phyloP scores from a whole-genome alignment of 2,113 vertebrate genomes.

The Delphinus delphis region DNA sequence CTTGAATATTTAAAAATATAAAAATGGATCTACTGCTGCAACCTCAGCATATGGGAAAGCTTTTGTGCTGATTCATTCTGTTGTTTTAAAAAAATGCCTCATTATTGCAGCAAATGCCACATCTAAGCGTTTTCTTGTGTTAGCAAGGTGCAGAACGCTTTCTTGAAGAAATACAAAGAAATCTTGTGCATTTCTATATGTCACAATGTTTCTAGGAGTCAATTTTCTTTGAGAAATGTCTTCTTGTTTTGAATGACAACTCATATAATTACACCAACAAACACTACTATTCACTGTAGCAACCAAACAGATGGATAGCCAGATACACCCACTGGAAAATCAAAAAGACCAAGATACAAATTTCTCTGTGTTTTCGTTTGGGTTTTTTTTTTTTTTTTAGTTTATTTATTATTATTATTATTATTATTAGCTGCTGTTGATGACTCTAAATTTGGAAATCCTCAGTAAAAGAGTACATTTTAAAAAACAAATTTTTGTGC shows the following conservation, averaged over 20 bases:
- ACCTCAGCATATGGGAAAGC: neutral
- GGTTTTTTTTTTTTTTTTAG: neutral
- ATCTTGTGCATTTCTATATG: neutral
- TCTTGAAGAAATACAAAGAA: conserved; percentile 24
- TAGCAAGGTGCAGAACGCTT: neutral
- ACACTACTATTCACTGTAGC: neutral
- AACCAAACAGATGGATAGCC: neutral
- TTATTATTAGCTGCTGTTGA: neutral
- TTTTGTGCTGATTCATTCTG: neutral
- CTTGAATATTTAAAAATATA: conserved; percentile 22
- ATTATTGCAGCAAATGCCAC: conserved; percentile 4
- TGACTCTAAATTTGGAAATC: neutral
- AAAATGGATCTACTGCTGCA: neutral
- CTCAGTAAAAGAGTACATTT: neutral
- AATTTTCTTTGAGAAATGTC: conserved; percentile 23
- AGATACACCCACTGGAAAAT: neutral
- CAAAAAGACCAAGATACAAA: neutral
- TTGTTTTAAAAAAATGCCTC: conserved; percentile 1
- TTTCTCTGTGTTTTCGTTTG: neutral
- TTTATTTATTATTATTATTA: neutral
- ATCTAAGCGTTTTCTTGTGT: conserved; percentile 26
- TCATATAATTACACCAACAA: conserved; percentile 28
- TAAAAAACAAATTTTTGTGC: neutral
- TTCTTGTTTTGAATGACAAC: conserved; percentile 44
- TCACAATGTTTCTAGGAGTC: neutral